Evolutionary conservation across 53 echinoderm and acorn worm genomes (phyloP), one percentile per base, ranked within the genome.

Genomic region (Pentamera pediparva): DNA sequence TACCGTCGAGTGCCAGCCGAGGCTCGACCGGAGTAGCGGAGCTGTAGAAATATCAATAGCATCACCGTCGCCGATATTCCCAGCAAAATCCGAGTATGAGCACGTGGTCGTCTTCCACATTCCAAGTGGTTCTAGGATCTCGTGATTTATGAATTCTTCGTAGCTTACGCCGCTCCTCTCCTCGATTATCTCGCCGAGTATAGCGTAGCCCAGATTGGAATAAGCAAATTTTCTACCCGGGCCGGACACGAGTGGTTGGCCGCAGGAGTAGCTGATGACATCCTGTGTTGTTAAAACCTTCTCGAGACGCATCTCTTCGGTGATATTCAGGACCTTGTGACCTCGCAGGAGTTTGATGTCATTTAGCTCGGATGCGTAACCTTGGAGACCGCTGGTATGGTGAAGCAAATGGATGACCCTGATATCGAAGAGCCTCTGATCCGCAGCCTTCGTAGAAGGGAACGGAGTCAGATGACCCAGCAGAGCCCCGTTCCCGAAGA

Each of bases 1-100:
- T 17, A 89, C 79, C 31, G 86, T 98, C 13, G 98, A 88, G 51
- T 75, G 86, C 98, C 98, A 98, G 5, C 98, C 98, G 19, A 98
- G 70, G 18, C 83, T 77, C 20, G 98, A 79, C 54, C 86, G 81
- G 3, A 83, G 74, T 13, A 89, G 78, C 35, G 35, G 75, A 71
- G 88, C 83, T 18, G 28, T 45, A 15, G 88, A 51, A 35, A 36
- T 62, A 33, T 69, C 62, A 3, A 52, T 56, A 8, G 25, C 37
- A 24, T 37, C 39, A 11, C n/a, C 17, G 11, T 39, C 19, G 52
- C 36, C 59, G 15, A 72, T 48, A 21, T 69, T 35, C 51, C 21
- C 3, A 33, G 82, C 33, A 43, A 70, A 48, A 11, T 81, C 52
- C 40, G 55, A 47, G 52, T 49, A 62, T n/a, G 84, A 77, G 26